Evolutionary conservation across 2,888 invertebrate genomes (phyloP), one percentile per base, ranked within the genome.

Genomic region (Loripinus fragilis): DNA sequence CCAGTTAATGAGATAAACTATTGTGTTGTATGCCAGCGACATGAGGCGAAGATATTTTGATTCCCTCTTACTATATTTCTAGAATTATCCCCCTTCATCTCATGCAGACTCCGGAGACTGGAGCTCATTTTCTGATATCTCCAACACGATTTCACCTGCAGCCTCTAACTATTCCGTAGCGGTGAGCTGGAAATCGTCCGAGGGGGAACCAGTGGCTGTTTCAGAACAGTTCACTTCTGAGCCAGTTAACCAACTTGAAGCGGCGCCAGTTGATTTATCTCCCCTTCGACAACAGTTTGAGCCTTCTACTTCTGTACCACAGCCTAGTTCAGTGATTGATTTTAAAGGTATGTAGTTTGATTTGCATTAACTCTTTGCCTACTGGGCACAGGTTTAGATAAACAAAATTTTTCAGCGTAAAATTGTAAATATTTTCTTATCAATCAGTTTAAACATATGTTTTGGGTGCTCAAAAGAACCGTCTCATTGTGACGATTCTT

Each of bases 41-140:
- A n/a, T n/a, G n/a, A n/a, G n/a, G n/a, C n/a, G n/a, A n/a, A n/a
- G n/a, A n/a, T n/a, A n/a, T n/a, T n/a, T n/a, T n/a, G n/a, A n/a
- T n/a, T n/a, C n/a, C n/a, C n/a, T n/a, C 38, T 38, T 38, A 38
- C 12, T 38, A 38, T 38, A 38, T 60, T 60, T 33, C 10, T 33
- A 60, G 60, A 60, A 33, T 60, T 20, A 60, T 33, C 33, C 60
- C 60, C 33, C 60, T 12, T 60, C 33, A 60, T 17, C 33, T 3
- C 28, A 23, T 12, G 60, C 60, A 2, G 60, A 33, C 20, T 60
- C 60, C 28, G 2, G 33, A 33, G 60, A 33, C 3, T 60, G 60
- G 60, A 60, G 60, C 20, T 60, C 60, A 17, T 60, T 60, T 20
- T 60, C 60, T 5, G 60, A 60, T 20, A 60, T 60, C 20, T 60